These are phyloP conservation scores for Anthrax anthrax DNA, from an alignment of 2,888 invertebrate genomes.

Conservation along the genomic window DNA sequence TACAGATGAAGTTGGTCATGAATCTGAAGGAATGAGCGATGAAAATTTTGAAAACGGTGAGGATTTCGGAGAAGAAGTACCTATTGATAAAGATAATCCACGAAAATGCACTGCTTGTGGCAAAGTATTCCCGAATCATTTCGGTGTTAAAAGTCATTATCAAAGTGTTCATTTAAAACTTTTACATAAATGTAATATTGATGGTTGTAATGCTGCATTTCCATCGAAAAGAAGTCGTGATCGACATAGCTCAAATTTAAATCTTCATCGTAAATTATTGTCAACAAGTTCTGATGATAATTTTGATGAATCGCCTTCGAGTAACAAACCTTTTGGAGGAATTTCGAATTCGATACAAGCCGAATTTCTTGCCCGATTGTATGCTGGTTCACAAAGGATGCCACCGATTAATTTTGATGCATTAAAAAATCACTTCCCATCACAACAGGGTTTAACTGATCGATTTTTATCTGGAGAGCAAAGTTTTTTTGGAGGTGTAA, in stretches of 20 bases:
- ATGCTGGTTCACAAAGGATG: constrained; percentile 51
- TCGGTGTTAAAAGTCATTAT: constrained; percentile 86
- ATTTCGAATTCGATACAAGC: constrained; percentile 55
- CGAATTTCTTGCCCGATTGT: constrained; percentile 63
- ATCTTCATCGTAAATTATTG: constrained; percentile 77
- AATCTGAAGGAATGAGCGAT: constrained; percentile 42
- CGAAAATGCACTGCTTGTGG: constrained; percentile 83
- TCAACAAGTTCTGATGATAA: constrained; percentile 48
- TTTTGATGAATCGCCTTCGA: constrained; percentile 32
- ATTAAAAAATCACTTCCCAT: constrained; percentile 36
- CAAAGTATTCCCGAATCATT: constrained; percentile 85
- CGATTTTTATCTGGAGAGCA: constrained; percentile 21
- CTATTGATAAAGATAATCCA: constrained; percentile 84
- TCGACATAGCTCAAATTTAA: constrained; percentile 81
- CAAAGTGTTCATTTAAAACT: constrained; percentile 90
- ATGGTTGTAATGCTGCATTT: constrained; percentile 89
- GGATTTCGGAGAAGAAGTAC: constrained; percentile 58
- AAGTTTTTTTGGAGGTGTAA: constrained; percentile 12
- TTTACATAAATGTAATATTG: constrained; percentile 89
- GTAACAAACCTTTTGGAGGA: constrained; percentile 36
- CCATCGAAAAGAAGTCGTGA: constrained; percentile 86
- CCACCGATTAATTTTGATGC: constrained; percentile 50
- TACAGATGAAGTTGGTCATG: constrained; percentile 45
- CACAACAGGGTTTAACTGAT: constrained; percentile 8
- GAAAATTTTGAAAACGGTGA: constrained; percentile 58